Conservation (phyloP, 1,140 invertebrate genomes). For the Heliothis subflexa region DNA sequence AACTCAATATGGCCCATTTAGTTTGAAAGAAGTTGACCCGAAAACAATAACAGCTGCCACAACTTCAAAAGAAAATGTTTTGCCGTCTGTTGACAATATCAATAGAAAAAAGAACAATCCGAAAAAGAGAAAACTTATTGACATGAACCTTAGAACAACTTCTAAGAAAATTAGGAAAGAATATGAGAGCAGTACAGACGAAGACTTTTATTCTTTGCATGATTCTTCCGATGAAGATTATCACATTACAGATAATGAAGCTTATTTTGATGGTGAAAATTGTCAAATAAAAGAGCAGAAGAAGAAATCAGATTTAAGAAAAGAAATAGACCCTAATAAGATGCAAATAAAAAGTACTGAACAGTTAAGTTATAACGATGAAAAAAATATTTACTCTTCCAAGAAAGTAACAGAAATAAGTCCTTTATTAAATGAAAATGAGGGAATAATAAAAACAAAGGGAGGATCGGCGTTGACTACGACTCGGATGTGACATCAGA, state of each 20-base stretch:
- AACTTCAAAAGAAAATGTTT: neutral
- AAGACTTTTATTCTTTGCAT: neutral
- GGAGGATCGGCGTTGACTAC: neutral
- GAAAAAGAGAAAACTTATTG: neutral
- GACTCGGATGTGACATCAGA: neutral
- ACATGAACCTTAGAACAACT: too few relatives aligned
- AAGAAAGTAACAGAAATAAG: neutral
- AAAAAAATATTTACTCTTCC: neutral
- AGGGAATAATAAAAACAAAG: neutral
- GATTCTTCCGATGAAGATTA: neutral
- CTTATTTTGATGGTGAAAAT: neutral
- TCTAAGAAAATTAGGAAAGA: neutral
- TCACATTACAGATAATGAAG: slow-evolving; percentile 2
- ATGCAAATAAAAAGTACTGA: neutral
- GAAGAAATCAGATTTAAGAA: too few relatives aligned
- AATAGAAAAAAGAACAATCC: neutral
- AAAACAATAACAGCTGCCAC: neutral
- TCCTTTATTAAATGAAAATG: neutral
- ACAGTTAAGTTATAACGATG: neutral
- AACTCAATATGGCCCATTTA: neutral
- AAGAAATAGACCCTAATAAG: neutral
- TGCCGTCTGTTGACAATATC: neutral
- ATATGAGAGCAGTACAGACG: neutral
- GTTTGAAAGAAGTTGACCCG: neutral
- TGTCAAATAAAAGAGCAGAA: neutral